Evolutionary conservation across 2,888 invertebrate genomes (phyloP), one percentile per base, ranked within the genome.

Genomic region (Thumatha senex): DNA sequence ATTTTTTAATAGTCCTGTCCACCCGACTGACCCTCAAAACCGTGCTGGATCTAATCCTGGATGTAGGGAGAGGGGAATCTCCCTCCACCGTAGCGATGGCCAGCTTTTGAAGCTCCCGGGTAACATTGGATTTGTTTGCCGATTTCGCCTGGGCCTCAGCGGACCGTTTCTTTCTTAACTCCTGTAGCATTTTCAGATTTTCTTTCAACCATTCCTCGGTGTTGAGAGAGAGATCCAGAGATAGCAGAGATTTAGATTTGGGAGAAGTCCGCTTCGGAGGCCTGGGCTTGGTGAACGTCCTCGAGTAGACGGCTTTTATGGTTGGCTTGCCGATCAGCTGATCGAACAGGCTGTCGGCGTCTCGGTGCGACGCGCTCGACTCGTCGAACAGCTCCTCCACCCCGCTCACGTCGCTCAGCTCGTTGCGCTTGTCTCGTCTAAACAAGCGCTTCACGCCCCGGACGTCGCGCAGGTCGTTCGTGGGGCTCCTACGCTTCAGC

Each of bases 351-450:
- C 40, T 66, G 9, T 86, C 83, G 0, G 76, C 56, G 12, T 67
- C 65, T 7, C 39, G 51, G 1, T 46, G 46, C 0, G 77, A 74
- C 0, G 45, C 51, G 35, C 44, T 54, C 2, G 81, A 72, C 34
- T 74, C 74, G 34, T 82, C 65, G 48, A 84, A 84, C 1, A 91
- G 50, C 48, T 82, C 80, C 34, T 84, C 84, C 0, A 91, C 71
- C 0, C 89, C 90, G 52, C 88, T 89, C 11, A 89, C 59, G 52
- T 89, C 77, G 34, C 66, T 57, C 29, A 63, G 57, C 12, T 71
- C 68, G 29, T 70, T 66, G 4, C 55, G 51, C 15, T 61, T 72
- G 12, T 66, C 59, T 13, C 61, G 61, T 1, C 62, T 50, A 59
- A 83, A 87, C 58, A 83, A 51, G 1, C 63, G 58, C 30, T 72